Evolutionary conservation across 2,113 vertebrate genomes (phyloP), one percentile per base, ranked within the genome.

Genomic region (Elachura formosa): DNA sequence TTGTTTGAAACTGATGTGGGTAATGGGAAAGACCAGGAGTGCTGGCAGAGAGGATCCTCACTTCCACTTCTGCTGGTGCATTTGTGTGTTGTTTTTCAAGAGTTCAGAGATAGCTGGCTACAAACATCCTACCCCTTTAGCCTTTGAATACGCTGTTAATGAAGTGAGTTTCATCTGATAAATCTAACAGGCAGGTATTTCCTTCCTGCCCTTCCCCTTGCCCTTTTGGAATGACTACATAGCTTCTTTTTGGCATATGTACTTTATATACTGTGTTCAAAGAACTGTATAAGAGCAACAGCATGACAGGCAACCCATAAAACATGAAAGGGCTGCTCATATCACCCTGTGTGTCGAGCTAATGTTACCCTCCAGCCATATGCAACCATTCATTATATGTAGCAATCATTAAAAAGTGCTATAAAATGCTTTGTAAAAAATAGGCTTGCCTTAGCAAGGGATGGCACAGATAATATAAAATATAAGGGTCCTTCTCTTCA

Each of bases 101-200:
- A 66, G 78, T 62, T 76, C 41, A 69, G 87, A 90, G 79, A 92
- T 63, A 93, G 63, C 67, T 83, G 68, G 38, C 79, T 96, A 83
- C 73, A 95, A 93, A 55, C 76, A 89, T 78, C 56, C 55, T 84
- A 93, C 84, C 81, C 74, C 74, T 89, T 81, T 68, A 87, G 84
- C 64, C 69, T 87, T 84, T 94, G 91, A 89, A 84, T 83, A 84
- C 18, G 9, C 72, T 89, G 66, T 86, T 90, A 94, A 94, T 75
- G 72, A 94, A 94, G 80, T 81, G 52, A 86, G 89, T 94, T 92
- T 90, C 45, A 90, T 94, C 90, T 81, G 52, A 77, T 93, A 23
- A 68, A 80, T 94, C 95, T 80, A 93, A 88, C 85, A 86, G 92
- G 82, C 95, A 96, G 95, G 83, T 95, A 94, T 96, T 96, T 95